Base-by-base conservation (phyloP, 2,888 invertebrate genomes). In the Notocelia uddmanniana region DNA sequence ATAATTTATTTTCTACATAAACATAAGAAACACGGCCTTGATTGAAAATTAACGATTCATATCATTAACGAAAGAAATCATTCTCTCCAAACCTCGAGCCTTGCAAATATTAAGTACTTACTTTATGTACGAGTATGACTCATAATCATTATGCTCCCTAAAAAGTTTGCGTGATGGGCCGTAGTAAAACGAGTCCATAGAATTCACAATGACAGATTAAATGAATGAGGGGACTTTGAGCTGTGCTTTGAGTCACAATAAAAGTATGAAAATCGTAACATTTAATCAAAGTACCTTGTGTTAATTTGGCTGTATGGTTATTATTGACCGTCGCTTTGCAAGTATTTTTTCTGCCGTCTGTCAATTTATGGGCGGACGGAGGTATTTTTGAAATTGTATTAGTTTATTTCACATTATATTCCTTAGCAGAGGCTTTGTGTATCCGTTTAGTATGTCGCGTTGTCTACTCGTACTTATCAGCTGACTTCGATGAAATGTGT, bases 41-140 rank as follows among this genome's bases (percentile, higher is more conserved):
- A 71, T 67, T 59, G 60, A 67, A 67, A 71, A 45, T 71, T 71
- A 71, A 71, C 54, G 71, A 71, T 71, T 54, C 71, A 71, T 60
- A 48, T 66, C 58, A 66, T 66, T 70, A 71, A 59, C 52, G 66
- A 37, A 66, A 58, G 15, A 58, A 70, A 64, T 34, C 23, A 50
- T 69, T 50, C 34, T 50, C 64, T 50, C 64, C 37, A 66, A 66
- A 64, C 58, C 52, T 58, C 57, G 52, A 58, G 26, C 15, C 23
- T 11, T 41, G 37, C 23, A 6, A 52, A 68, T n/a, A n/a, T 2
- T 5, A 26, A 0, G 5, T 31, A 31, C 31, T 15, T 15, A 41
- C 15, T 15, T n/a, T 41, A 11, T 41, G 41, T 31, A 41, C 13
- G 11, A n/a, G 37, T 41, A 15, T 45, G 45, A 45, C 8, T 45